Percentiles rank a stretch among this genome's conserved stretches.
Evolutionary conservation across 2,797 vertebrate genomes (phyloP).

Genomic region (Falco columbarius): DNA sequence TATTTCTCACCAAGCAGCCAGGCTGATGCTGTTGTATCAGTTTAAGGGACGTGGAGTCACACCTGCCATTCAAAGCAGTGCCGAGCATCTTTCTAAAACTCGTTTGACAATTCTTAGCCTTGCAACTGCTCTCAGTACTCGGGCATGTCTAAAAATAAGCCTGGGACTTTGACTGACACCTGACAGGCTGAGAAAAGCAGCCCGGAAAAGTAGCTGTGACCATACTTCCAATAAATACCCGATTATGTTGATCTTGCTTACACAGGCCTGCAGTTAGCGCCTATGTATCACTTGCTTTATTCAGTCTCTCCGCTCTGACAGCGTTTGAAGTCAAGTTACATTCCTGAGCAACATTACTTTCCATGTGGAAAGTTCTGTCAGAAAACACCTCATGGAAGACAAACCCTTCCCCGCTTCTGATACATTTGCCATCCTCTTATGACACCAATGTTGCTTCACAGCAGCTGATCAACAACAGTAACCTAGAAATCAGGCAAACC

Average conservation of each 20-base stretch:
- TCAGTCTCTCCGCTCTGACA: background rate
- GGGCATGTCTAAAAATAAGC: background rate
- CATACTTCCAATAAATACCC: background rate
- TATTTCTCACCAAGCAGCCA: background rate
- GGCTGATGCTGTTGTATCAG: background rate
- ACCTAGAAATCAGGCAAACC: background rate
- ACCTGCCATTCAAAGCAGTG: background rate
- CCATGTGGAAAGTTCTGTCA: fast-evolving
- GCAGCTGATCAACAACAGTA: background rate
- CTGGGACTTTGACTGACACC: background rate
- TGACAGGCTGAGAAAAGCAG: background rate
- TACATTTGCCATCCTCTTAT: background rate
- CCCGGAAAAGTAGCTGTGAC: background rate
- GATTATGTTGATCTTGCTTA: background rate
- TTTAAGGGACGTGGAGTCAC: background rate
- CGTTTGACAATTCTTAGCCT: background rate
- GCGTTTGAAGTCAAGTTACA: background rate
- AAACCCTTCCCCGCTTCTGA: background rate
- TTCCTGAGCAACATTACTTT: background rate
- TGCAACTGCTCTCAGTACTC: background rate
- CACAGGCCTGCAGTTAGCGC: background rate
- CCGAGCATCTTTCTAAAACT: background rate
- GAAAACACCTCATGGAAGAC: background rate
- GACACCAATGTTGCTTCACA: background rate
- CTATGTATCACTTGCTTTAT: background rate